Evolutionary conservation across 2,113 vertebrate species (phyloP).

Genomic region (Entosphenus tridentatus): DNA sequence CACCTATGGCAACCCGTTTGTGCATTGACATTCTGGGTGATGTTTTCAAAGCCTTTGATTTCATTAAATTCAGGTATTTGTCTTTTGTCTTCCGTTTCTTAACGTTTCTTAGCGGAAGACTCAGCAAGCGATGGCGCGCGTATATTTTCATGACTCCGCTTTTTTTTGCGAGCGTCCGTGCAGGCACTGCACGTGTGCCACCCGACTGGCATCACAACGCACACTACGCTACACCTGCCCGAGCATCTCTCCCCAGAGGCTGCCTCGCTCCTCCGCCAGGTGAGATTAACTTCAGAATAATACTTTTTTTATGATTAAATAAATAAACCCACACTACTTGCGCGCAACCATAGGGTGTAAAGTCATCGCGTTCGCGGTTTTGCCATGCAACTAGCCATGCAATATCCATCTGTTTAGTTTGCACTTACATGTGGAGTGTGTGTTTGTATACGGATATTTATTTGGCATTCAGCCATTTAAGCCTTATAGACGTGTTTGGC

Average conservation of each 20-base stretch:
- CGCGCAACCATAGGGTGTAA: no score
- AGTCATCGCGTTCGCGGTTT: no score
- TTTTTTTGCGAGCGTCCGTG: constrained; percentile 12
- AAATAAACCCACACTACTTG: no score
- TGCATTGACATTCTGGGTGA: not conserved
- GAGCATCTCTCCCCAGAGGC: constrained; percentile 53
- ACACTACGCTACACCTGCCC: constrained; percentile 60
- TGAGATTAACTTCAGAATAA: constrained; percentile 17
- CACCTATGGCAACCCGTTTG: constrained; percentile 8
- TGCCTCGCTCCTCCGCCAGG: constrained; percentile 55
- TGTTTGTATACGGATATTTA: no score
- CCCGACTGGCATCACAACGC: constrained; percentile 56
- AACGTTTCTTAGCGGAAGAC: constrained; percentile 3
- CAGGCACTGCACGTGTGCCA: constrained; percentile 66
- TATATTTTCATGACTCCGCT: constrained; percentile 5
- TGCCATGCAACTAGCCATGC: no score
- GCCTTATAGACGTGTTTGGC: no score
- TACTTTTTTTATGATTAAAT: no score
- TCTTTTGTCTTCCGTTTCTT: not conserved
- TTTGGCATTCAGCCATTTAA: no score
- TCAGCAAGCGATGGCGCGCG: not conserved
- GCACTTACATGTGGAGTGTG: no score
- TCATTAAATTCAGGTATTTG: not conserved
- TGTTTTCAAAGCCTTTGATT: not conserved
- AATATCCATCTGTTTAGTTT: no score